Base-by-base conservation (phyloP, 2,797 vertebrate species). In the Cryptoprocta ferox region DNA sequence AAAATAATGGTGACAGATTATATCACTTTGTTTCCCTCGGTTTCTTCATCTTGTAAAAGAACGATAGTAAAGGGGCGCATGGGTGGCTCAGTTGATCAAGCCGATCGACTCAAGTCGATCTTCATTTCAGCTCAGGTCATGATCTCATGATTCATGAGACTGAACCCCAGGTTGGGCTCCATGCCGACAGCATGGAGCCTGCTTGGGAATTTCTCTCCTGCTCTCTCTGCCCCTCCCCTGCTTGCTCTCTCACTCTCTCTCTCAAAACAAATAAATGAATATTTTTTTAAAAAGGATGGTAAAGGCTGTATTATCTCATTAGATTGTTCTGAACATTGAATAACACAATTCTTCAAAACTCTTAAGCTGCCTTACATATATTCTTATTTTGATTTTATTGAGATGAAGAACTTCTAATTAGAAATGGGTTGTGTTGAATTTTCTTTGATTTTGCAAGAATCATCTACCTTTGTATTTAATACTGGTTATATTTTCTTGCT, bases 31-130 rank as follows among this genome's bases (percentile, higher is more conserved):
- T 97, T 95, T 95, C 78, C 37, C 10, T 97, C 59, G 92, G n/a
- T 97, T 97, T 95, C 32, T 94, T 98, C 5, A 53, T 92, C 81
- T 95, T 92, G 16, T 96, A 93, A 96, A 96, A 89, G 37, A 93
- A 95, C 35, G 37, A 35, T 84, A 78, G 35, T 79, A 93, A 91
- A 97, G 8, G 21, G 21, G 21, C 8, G 8, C 19, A 24, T 59
- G 56, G 56, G 19, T 59, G 21, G 56, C 56, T 59, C 56, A 24
- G 56, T 59, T 19, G 21, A 24, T 24, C 21, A 59, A 59, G 56
- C 3, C 42, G 2, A 9, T 45, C 8, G 42, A 45, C 42, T 45
- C 42, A 45, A 45, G 42, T 45, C 42, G 42, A 45, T 59, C 56
- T 59, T 59, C 21, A 59, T 59, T 59, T 24, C 56, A 24, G 56